These are phyloP conservation scores for Agelastica alni DNA, from an alignment of 2,888 invertebrate genomes.

Conservation along the genomic window DNA sequence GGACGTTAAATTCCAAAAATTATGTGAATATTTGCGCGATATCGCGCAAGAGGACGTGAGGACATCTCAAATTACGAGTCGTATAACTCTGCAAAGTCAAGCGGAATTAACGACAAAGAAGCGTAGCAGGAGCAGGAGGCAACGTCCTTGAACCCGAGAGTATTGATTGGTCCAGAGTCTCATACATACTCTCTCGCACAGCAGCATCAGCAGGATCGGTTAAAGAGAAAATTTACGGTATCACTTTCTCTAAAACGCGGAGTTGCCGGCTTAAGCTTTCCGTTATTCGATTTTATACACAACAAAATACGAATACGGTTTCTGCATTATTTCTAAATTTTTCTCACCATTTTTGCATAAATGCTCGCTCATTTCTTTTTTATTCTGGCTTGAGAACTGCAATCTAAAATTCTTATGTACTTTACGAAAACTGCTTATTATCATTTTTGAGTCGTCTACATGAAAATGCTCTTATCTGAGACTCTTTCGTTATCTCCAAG, in stretches of 20 bases:
- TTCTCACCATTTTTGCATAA: no score
- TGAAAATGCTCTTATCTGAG: no score
- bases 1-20: not conserved
- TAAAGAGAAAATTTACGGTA: constrained; percentile 17
- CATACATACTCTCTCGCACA: not conserved
- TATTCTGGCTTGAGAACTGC: no score
- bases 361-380: no score
- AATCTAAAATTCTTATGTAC: no score
- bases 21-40: no score
- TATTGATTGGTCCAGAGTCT: constrained; percentile 45
- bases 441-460: no score
- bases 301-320: no score
- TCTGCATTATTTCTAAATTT: no score
- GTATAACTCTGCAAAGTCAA: not conserved
- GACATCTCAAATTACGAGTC: constrained; percentile 3
- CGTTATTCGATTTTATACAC: no score
- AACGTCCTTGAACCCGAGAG: constrained; percentile 54
- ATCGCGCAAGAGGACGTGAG: not conserved
- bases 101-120: not conserved
- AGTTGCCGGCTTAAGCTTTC: constrained; percentile 1
- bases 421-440: no score
- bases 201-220: not conserved
- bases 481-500: no score
- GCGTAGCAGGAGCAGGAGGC: constrained; percentile 14
- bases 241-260: constrained; percentile 29